Conservation (phyloP, 2,888 invertebrate genomes). For the Chrysodeixis includens region DNA sequence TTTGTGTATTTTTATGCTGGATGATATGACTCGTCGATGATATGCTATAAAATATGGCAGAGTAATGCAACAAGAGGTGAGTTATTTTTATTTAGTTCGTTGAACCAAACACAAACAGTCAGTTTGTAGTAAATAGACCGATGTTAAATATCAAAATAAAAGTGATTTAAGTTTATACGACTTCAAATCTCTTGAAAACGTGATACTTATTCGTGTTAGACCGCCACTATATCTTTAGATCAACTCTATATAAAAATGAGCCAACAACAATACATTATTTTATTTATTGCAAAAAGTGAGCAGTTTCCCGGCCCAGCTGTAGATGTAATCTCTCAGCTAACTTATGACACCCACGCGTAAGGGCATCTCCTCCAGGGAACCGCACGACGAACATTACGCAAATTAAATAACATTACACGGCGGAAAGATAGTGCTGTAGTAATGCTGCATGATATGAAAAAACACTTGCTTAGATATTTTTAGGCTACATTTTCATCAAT, state of each 20-base stretch:
- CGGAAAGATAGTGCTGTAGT: background rate
- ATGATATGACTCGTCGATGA: background rate
- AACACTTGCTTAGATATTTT: background rate
- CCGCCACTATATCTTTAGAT: background rate
- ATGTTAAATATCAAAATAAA: no score
- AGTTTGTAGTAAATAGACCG: no score
- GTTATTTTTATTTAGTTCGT: no score
- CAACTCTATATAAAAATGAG: background rate
- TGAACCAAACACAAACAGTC: no score
- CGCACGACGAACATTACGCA: background rate
- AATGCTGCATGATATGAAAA: background rate
- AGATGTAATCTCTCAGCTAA: background rate
- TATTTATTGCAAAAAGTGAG: background rate
- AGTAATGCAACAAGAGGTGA: no score
- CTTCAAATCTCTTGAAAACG: no score
- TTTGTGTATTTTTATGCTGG: background rate
- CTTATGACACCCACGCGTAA: background rate
- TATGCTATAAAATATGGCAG: no score
- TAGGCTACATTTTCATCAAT: no score
- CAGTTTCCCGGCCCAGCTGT: background rate
- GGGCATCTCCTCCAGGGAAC: background rate
- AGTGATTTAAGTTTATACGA: no score
- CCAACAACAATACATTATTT: background rate
- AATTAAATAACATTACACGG: constrained; percentile 5
- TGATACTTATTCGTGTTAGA: no score